These are phyloP conservation scores for Ormyrus nitidulus DNA, from an alignment of 2,888 invertebrate genomes.

Conservation along the genomic window DNA sequence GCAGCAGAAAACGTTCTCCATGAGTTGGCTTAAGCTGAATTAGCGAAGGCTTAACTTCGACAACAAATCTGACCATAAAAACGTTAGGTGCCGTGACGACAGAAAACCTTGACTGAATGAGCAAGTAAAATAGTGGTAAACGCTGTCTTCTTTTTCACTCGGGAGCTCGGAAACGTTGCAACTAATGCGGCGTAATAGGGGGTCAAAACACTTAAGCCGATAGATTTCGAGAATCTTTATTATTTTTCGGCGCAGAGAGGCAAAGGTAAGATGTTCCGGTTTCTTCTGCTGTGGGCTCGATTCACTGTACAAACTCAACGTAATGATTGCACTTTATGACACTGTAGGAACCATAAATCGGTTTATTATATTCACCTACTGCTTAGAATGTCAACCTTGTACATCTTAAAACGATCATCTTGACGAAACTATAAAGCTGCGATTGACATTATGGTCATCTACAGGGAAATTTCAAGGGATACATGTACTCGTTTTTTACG, in stretches of 20 bases:
- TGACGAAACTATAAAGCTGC: conserved; percentile 28
- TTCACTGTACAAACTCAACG: not conserved
- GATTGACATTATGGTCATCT: conserved; percentile 44
- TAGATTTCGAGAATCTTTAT: conserved; percentile 27
- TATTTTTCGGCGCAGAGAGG: not conserved
- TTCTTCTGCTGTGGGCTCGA: not conserved
- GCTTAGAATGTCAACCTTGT: conserved; percentile 14
- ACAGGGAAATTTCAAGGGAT: conserved; percentile 47
- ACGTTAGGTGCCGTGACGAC: conserved; percentile 64
- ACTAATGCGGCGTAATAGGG: conserved; percentile 14
- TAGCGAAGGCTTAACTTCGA: conserved; percentile 57
- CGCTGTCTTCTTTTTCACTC: no score
- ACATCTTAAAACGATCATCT: conserved; percentile 29
- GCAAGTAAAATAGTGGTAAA: no score
- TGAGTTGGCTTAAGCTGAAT: conserved; percentile 19
- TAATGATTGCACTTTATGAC: conserved; percentile 11
- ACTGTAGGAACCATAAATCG: conserved; percentile 21
- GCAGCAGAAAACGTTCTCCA: conserved; percentile 40
- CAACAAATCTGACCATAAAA: conserved; percentile 62
- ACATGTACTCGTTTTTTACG: conserved; percentile 43
- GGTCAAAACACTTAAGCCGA: conserved; percentile 59
- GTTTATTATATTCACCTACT: conserved; percentile 8
- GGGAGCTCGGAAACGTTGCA: no score
- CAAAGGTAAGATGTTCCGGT: not conserved
- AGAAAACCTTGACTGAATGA: not conserved